phyloP scores from a whole-genome alignment of 2,113 vertebrate genomes.

The Ceyx melanurus region DNA sequence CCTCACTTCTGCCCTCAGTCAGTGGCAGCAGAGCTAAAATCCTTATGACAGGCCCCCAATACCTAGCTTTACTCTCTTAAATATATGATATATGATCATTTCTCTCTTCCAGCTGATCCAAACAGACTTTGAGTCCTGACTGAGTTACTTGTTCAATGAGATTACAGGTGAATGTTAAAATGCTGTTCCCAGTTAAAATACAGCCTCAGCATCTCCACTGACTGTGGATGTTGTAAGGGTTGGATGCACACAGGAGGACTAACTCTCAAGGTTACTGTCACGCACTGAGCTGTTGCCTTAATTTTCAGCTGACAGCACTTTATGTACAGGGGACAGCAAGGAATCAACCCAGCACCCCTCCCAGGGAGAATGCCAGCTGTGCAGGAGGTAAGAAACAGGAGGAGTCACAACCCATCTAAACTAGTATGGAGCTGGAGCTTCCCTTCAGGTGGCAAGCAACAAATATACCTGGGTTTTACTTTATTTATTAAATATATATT shows the following conservation, averaged over 20 bases:
- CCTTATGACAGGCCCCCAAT: neutral
- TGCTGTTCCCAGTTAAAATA: neutral
- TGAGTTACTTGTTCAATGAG: neutral
- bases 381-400: neutral
- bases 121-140: neutral
- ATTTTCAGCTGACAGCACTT: neutral
- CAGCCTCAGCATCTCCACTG: neutral
- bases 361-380: neutral
- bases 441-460: neutral
- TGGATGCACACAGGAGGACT: neutral
- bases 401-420: neutral
- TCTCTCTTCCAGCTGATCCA: neutral
- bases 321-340: neutral
- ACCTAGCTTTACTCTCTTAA: neutral
- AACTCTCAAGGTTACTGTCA: neutral
- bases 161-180: neutral
- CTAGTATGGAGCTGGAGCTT: neutral
- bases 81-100: fast-evolving
- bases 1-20: neutral
- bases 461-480: neutral
- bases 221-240: neutral
- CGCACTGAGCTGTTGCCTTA: neutral
- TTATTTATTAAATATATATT: neutral
- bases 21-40: neutral
- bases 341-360: fast-evolving